Evolutionary conservation across 2,113 vertebrate genomes (phyloP), one percentile per base, ranked within the genome.

Genomic region (Euleptes europaea): DNA sequence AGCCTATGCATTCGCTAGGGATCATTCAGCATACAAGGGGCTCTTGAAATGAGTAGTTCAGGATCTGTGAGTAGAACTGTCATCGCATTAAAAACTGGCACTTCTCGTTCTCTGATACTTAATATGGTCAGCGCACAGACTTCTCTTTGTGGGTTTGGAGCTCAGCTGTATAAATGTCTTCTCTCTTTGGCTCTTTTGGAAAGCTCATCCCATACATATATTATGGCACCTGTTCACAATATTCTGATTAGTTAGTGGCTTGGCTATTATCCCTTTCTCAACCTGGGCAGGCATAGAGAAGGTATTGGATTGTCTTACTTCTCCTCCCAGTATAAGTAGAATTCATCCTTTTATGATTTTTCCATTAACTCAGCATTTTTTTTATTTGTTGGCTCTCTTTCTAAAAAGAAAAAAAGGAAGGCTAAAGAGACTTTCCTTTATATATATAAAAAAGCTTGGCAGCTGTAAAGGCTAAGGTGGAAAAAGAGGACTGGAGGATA

Each of bases 221-320:
- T 89, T 91, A 86, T 88, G 84, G 71, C 84, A 89, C 89, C 86
- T 94, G 81, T 91, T 91, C 90, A 89, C 88, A 92, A 80, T 91
- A 87, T 85, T 88, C 81, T 60, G 40, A 88, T 89, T 91, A 92
- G 74, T 90, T 51, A 70, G 83, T 84, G 87, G 73, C 84, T 91
- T 94, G 83, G 89, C 89, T 92, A 80, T 88, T 63, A 80, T n/a
- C 89, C 54, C 65, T 1, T 1, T 90, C 42, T 87, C 80, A 88
- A 85, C 69, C 57, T 83, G 74, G 19, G 84, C 90, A 86, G 44
- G 12, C 83, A 80, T 80, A 60, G 70, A 66, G 83, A 88, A 91
- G 83, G 67, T 86, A 66, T 28, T 65, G 69, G 35, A 15, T 83
- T 92, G 85, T 91, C 85, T 89, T 87, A 11, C 57, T 81, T 81